Evolutionary conservation across 2,888 invertebrate species (phyloP), one percentile per base, ranked within the genome.

Genomic region (Phyto melanocephala): DNA sequence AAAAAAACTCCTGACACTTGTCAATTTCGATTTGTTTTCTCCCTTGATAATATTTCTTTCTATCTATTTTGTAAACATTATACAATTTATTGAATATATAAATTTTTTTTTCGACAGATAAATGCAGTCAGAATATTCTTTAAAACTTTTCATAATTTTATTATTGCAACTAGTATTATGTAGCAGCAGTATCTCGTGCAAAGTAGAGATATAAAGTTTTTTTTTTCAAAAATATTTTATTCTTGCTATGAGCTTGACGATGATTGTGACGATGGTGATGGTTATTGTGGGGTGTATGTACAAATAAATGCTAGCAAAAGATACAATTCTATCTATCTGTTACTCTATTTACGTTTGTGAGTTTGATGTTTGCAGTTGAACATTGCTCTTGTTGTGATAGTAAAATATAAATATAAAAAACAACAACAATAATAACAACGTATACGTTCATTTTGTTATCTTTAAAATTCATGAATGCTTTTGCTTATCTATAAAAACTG

Each of bases 391-490:
- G 67, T 74, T 74, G 52, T 60, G 79, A 74, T 80, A 71, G 47
- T 63, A 35, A 81, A 83, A 47, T 75, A 83, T 47, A 54, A 82
- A 22, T 70, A 84, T 76, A 56, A 83, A 67, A 68, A 77, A 54
- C 63, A 84, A 37, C 33, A 20, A 65, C 28, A 70, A 56, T 22
- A 72, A 72, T 17, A 80, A 80, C 42, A 82, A 71, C 60, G 75
- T 75, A 70, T 52, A 63, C 62, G 70, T 80, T 68, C 70, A 60
- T 82, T 28, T 74, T 71, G 75, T 87, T 89, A 89, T 89, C 88
- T 89, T 85, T 86, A 84, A 89, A 89, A 88, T 89, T 89, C 89
- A 89, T 89, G 89, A 89, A 89, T 89, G 89, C 89, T 87, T 70
- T 86, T 85, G 87, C 88, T 89, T 89, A 89, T 89, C 89, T 89